Base-by-base conservation (phyloP, 2,888 invertebrate species). In the Dione juno region DNA sequence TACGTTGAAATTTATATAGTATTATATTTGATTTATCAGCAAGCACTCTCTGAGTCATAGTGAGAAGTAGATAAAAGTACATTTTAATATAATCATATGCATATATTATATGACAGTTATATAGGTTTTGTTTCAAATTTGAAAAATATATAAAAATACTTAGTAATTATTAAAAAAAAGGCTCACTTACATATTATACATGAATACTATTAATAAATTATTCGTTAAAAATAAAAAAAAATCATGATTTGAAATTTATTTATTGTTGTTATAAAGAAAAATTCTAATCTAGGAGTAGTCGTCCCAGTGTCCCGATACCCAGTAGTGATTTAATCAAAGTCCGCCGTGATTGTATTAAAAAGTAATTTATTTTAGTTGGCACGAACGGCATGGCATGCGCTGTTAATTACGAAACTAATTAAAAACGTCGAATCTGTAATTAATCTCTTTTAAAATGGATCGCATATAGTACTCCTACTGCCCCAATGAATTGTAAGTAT, bases 371-470 rank as follows among this genome's bases (percentile, higher is more conserved):
- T 86, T 90, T 86, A 89, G 89, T 90, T 88, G 81, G 81, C 84
- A 82, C 82, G 80, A 82, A 83, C 84, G 84, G 82, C 84, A 81
- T 77, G 83, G 84, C 86, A 84, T 84, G 85, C 83, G 84, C 85
- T 86, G 90, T 88, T 91, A 90, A 90, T 91, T 91, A 90, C 88
- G 80, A 86, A 90, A 91, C 89, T 90, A 92, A 92, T 92, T 91
- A 91, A 90, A 89, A 91, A 88, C 89, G 90, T 89, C 89, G 89
- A 91, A 88, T 88, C 84, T 78, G 86, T 87, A 88, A 92, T 92
- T 91, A 91, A 91, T 91, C 89, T 91, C 82, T 81, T 81, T 70
- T 73, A 59, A 72, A 69, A 68, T 70, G 63, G 59, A 35, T 45
- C 52, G 79, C 78, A 80, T 76, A 76, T 64, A 78, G 66, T 64